Percentiles rank a stretch among this genome's conserved stretches.
phyloP scores from a whole-genome alignment of 2,888 invertebrate genomes.

The Polyommatus iphigenia region DNA sequence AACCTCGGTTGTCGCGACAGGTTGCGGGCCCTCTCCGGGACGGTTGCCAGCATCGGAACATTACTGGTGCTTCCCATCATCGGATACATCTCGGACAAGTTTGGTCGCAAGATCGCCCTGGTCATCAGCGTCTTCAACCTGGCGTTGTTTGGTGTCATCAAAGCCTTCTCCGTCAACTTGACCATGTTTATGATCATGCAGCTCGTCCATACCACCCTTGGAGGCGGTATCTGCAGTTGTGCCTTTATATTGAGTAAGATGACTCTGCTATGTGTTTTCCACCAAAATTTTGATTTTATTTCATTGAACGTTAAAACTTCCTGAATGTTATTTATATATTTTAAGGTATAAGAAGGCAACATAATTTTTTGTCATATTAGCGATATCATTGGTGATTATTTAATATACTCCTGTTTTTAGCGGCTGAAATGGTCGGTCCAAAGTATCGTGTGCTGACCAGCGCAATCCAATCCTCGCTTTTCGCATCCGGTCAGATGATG shows the following conservation, averaged over 20 bases:
- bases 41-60: slow-evolving; percentile 82
- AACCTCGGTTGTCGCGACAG: slow-evolving; percentile 80
- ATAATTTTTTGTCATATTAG: no score
- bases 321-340: no score
- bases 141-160: slow-evolving; percentile 70
- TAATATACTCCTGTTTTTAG: slow-evolving; percentile 39
- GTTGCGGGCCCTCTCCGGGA: slow-evolving; percentile 83
- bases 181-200: slow-evolving; percentile 77
- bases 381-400: not conserved
- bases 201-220: slow-evolving; percentile 74
- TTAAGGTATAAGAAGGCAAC: no score
- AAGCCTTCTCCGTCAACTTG: slow-evolving; percentile 79
- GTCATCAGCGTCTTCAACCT: slow-evolving; percentile 57
- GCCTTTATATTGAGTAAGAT: slow-evolving; percentile 65
- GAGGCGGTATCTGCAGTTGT: slow-evolving; percentile 79
- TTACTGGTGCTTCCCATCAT: slow-evolving; percentile 82
- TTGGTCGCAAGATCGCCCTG: slow-evolving; percentile 65
- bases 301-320: no score
- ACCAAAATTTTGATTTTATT: no score
- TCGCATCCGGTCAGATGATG: slow-evolving; percentile 85
- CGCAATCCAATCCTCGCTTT: slow-evolving; percentile 84
- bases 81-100: slow-evolving; percentile 82
- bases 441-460: slow-evolving; percentile 85
- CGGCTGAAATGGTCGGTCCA: slow-evolving; percentile 87
- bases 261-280: no score